Conservation (phyloP, 2,888 invertebrate genomes). For the Volucella inanis region DNA sequence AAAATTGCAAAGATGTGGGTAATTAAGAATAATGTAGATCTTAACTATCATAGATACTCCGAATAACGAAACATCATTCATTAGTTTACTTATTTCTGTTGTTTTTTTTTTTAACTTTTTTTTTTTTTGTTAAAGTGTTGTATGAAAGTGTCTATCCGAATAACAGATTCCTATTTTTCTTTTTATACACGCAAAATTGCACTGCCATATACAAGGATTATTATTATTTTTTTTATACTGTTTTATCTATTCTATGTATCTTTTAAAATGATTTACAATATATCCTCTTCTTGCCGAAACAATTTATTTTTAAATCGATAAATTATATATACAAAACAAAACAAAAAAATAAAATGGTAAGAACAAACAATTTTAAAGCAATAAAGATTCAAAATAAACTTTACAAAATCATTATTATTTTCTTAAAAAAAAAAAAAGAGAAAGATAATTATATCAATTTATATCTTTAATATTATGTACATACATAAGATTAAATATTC, state of each 20-base stretch:
- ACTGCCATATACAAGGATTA: slow-evolving; percentile 58
- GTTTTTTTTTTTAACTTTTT: not conserved
- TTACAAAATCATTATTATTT: slow-evolving; percentile 54
- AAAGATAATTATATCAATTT: slow-evolving; percentile 22
- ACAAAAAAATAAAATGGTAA: not conserved
- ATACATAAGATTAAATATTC: slow-evolving; percentile 20
- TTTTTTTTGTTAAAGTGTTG: not conserved
- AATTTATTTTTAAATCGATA: slow-evolving; percentile 31
- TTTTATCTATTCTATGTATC: not conserved
- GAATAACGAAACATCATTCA: too few species aligned
- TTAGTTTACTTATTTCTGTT: too few species aligned
- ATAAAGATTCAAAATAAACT: slow-evolving; percentile 51
- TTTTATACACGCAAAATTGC: slow-evolving; percentile 57
- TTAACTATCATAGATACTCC: too few species aligned
- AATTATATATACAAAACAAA: slow-evolving; percentile 42
- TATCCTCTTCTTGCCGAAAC: slow-evolving; percentile 47
- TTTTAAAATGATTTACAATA: not conserved
- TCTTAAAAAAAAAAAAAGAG: slow-evolving; percentile 44
- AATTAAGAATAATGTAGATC: too few species aligned
- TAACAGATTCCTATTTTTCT: slow-evolving; percentile 72
- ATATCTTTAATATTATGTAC: slow-evolving; percentile 35
- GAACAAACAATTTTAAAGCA: slow-evolving; percentile 42
- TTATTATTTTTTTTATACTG: not conserved
- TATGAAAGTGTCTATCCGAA: slow-evolving; percentile 61
- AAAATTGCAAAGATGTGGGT: not conserved